Percentiles rank a stretch among this genome's conserved stretches.
These are phyloP conservation scores for Drosophila nebulosa DNA, from an alignment of 1,140 invertebrate species.

Conservation along the genomic window DNA sequence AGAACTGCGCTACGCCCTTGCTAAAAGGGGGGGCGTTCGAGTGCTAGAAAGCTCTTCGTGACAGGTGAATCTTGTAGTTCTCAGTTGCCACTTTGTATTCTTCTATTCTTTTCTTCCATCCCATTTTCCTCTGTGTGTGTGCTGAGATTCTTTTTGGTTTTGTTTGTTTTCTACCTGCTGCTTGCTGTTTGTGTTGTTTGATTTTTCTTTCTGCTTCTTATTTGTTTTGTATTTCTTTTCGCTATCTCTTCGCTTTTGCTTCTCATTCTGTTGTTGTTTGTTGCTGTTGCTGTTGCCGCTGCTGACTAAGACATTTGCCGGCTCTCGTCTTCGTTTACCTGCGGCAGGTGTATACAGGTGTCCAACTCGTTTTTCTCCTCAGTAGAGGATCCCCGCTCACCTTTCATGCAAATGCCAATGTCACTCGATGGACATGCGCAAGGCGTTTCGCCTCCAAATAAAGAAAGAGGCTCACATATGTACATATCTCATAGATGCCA, in stretches of 20 bases:
- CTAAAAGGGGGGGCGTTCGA: no score
- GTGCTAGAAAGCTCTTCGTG: slow-evolving; percentile 9
- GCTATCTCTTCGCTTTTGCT: slow-evolving; percentile 2
- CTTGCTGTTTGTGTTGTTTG: slow-evolving; percentile 8
- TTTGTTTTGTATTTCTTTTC: slow-evolving; percentile 16
- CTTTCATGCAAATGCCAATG: slow-evolving; percentile 30
- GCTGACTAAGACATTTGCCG: slow-evolving; percentile 53
- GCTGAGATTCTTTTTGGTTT: background rate
- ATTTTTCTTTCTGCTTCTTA: slow-evolving; percentile 3
- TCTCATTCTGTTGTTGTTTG: background rate
- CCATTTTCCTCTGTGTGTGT: background rate
- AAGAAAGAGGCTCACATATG: slow-evolving; percentile 17
- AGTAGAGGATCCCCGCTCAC: slow-evolving; percentile 7
- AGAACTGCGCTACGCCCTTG: no score
- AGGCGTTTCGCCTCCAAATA: background rate
- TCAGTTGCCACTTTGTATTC: background rate
- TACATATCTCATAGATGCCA: slow-evolving; percentile 46
- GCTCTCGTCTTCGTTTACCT: slow-evolving; percentile 48
- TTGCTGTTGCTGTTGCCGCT: background rate
- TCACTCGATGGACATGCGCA: slow-evolving; percentile 16
- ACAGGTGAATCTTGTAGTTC: slow-evolving; percentile 46
- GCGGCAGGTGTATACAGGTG: slow-evolving; percentile 45
- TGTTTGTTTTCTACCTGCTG: slow-evolving; percentile 44
- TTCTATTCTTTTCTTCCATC: slow-evolving; percentile 6
- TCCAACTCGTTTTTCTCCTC: slow-evolving; percentile 37